phyloP scores from a whole-genome alignment of 2,888 invertebrate species.

The Cephus runcator region DNA sequence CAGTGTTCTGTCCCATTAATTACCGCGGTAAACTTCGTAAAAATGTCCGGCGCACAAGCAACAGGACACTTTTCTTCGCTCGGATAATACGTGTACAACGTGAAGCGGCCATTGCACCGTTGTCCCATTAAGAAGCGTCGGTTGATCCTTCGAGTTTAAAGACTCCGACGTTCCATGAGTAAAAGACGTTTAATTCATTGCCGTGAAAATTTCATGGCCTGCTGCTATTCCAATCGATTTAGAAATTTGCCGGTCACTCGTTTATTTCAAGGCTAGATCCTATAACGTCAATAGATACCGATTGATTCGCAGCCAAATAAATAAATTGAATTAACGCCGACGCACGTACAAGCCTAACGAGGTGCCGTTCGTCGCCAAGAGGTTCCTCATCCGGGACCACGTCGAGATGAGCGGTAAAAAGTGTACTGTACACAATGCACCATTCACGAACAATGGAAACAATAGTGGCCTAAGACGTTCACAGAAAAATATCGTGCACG shows the following conservation, averaged over 20 bases:
- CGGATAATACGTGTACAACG: neutral
- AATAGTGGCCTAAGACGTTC: neutral
- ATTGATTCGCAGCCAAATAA: no score
- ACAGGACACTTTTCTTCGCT: neutral
- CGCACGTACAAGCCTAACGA: no score
- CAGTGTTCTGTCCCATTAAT: constrained; percentile 11
- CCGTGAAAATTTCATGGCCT: neutral
- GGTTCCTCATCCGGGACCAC: neutral
- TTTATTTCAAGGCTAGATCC: no score
- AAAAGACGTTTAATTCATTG: neutral
- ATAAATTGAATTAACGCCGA: no score
- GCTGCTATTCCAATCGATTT: neutral
- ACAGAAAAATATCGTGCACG: neutral
- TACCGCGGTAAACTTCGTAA: neutral
- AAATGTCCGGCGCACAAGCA: neutral
- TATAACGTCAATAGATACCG: no score
- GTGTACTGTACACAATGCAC: neutral
- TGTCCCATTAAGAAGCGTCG: neutral
- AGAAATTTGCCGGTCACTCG: neutral
- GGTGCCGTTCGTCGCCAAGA: neutral
- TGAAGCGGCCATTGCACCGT: neutral
- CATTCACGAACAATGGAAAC: neutral
- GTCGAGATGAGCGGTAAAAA: neutral
- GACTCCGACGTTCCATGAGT: neutral
- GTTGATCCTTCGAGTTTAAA: neutral